Percentiles rank a stretch among this genome's conserved stretches.
Evolutionary conservation across 2,888 invertebrate species (phyloP).

Genomic region (Drosophila melanosoma): DNA sequence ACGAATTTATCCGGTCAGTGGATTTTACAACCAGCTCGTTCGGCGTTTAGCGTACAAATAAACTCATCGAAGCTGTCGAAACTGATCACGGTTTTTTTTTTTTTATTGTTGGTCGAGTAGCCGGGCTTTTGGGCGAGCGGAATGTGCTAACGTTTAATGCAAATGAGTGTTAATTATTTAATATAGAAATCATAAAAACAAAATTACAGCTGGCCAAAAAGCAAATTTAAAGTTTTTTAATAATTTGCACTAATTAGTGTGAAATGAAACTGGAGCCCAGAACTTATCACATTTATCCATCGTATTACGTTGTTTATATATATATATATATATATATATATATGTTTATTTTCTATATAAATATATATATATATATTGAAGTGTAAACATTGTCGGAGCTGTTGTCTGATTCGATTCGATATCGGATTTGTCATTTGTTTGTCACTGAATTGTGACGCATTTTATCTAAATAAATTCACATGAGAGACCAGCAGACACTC

Average conservation of each 20-base stretch:
- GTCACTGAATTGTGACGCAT: constrained; percentile 62
- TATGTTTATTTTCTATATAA: not conserved
- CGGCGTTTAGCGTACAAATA: constrained; percentile 77
- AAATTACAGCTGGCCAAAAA: constrained; percentile 18
- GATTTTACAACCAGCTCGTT: constrained; percentile 74
- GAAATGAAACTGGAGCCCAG: constrained; percentile 1
- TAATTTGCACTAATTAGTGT: constrained; percentile 71
- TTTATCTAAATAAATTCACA: constrained; percentile 79
- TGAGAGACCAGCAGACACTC: constrained; percentile 53
- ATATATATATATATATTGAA: not conserved
- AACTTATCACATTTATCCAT: not conserved
- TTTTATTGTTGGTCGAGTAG: not conserved
- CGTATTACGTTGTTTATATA: not conserved
- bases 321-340: not conserved
- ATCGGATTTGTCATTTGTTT: constrained; percentile 17
- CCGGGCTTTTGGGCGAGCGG: constrained; percentile 17
- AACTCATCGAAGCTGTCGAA: constrained; percentile 53
- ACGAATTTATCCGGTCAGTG: constrained; percentile 34
- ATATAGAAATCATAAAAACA: constrained; percentile 15
- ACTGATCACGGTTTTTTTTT: constrained; percentile 23
- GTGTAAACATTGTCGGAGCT: constrained; percentile 6
- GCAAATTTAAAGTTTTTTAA: constrained; percentile 54
- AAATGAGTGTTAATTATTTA: constrained; percentile 65
- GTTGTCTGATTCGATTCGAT: constrained; percentile 43
- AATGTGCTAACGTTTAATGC: constrained; percentile 63